phyloP scores from a whole-genome alignment of 2,888 invertebrate genomes.

The Xanthorhoe spadicearia region DNA sequence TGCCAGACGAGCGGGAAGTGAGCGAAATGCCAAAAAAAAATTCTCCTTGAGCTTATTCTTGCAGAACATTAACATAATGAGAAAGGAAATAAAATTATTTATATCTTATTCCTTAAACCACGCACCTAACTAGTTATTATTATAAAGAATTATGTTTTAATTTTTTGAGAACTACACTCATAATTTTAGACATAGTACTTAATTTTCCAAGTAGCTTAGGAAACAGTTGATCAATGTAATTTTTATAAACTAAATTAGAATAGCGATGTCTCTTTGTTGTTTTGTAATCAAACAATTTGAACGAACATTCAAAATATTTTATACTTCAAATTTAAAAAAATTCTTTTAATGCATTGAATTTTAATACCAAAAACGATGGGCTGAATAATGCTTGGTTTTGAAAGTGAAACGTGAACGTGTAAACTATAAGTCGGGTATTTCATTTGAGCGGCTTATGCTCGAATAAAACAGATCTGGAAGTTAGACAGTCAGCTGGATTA shows the following conservation, averaged over 20 bases:
- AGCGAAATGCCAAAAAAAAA: slow-evolving; percentile 33
- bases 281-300: background rate
- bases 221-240: too few relatives aligned
- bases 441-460: slow-evolving; percentile 29
- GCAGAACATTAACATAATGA: slow-evolving; percentile 27
- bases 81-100: slow-evolving; percentile 36
- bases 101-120: too few relatives aligned
- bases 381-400: slow-evolving; percentile 28
- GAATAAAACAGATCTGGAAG: slow-evolving; percentile 36
- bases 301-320: background rate
- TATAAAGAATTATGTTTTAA: too few relatives aligned
- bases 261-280: too few relatives aligned
- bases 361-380: slow-evolving; percentile 30
- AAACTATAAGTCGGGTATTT: too few relatives aligned
- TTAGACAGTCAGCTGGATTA: slow-evolving; percentile 46
- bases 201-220: too few relatives aligned
- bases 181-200: too few relatives aligned
- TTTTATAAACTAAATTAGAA: too few relatives aligned
- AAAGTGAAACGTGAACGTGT: slow-evolving; percentile 49
- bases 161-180: too few relatives aligned
- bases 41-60: slow-evolving; percentile 31
- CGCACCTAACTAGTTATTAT: too few relatives aligned
- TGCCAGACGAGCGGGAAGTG: slow-evolving; percentile 25
- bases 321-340: too few relatives aligned
- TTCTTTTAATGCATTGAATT: slow-evolving; percentile 8